These are phyloP conservation scores for Phrixothrix hirtus DNA, from an alignment of 2,888 invertebrate genomes.

Conservation along the genomic window DNA sequence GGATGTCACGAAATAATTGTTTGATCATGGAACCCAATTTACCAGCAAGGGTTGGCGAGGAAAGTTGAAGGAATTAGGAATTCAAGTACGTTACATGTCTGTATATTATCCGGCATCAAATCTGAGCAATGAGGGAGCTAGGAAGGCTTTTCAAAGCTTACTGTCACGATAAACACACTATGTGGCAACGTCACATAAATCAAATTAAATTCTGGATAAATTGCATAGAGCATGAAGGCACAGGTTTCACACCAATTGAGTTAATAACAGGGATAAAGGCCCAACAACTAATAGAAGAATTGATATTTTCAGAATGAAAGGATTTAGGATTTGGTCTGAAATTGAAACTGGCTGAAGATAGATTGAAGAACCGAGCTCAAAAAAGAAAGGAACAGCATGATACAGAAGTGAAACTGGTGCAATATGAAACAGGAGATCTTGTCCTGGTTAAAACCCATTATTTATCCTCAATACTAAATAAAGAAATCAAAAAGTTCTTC, in stretches of 20 bases:
- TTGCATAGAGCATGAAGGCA: conserved; percentile 25
- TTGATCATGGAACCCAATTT: no score
- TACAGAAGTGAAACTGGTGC: conserved; percentile 2
- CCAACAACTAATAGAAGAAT: no score
- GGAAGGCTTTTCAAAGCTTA: neutral
- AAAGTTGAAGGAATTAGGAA: neutral
- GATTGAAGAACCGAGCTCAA: no score
- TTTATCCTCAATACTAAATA: conserved; percentile 4
- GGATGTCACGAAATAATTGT: no score
- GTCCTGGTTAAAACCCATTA: conserved; percentile 21
- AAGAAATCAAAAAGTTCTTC: conserved; percentile 16
- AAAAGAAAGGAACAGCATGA: no score
- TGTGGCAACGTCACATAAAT: conserved; percentile 10
- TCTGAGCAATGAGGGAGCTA: no score
- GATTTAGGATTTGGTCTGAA: no score
- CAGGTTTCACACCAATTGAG: conserved; percentile 27
- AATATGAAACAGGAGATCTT: conserved; percentile 3
- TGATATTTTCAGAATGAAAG: no score
- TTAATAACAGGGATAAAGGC: no score
- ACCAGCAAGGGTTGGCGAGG: neutral
- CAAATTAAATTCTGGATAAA: conserved; percentile 21
- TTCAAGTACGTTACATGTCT: neutral
- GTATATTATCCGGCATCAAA: neutral
- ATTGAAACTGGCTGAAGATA: no score
- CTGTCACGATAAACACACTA: neutral